These are phyloP conservation scores for Sarcophaga variegata DNA, from an alignment of 2,888 invertebrate species.

Conservation along the genomic window DNA sequence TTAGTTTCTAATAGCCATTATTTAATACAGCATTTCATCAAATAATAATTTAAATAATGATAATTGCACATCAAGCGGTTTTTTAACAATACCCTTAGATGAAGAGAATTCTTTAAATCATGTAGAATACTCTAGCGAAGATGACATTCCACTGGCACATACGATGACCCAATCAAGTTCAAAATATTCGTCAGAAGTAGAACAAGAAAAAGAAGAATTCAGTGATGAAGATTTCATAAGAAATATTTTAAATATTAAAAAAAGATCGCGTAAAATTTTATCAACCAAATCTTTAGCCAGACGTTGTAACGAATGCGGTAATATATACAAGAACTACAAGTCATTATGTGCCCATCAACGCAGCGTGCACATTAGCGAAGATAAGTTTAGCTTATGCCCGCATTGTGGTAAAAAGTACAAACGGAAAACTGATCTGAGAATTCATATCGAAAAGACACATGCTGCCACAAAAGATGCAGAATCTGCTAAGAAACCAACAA, in stretches of 20 bases:
- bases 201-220: conserved; percentile 35
- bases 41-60: background rate
- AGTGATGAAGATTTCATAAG: conserved; percentile 65
- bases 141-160: conserved; percentile 21
- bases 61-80: background rate
- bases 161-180: background rate
- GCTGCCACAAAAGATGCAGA: background rate
- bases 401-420: conserved; percentile 64
- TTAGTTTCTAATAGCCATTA: background rate
- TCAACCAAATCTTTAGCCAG: conserved; percentile 46
- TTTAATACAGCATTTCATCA: background rate
- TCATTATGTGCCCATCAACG: conserved; percentile 51
- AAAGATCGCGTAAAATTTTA: conserved; percentile 20
- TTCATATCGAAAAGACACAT: conserved; percentile 52
- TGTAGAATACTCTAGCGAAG: conserved; percentile 25
- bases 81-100: background rate
- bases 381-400: conserved; percentile 60
- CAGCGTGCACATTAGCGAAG: conserved; percentile 58
- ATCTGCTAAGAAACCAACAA: conserved; percentile 6
- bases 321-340: conserved; percentile 53
- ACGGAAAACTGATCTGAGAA: conserved; percentile 41
- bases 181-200: background rate
- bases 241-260: conserved; percentile 60
- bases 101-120: background rate
- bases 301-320: conserved; percentile 61